These are phyloP conservation scores for Rhagium mordax DNA, from an alignment of 2,888 invertebrate genomes.

Conservation along the genomic window DNA sequence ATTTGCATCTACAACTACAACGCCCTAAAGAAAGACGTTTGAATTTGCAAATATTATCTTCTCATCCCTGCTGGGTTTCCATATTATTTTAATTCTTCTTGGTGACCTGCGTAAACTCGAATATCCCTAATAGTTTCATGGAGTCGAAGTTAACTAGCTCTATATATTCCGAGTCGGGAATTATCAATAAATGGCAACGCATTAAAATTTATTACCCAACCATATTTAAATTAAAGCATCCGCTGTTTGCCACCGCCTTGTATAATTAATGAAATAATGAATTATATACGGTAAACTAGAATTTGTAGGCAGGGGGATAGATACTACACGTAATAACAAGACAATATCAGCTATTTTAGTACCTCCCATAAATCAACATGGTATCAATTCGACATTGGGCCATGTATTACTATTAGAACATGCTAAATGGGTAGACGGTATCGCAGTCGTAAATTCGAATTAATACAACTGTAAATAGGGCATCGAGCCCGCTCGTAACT, in stretches of 20 bases:
- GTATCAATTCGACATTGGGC: conserved; percentile 59
- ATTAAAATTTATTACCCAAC: too few species aligned
- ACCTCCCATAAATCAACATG: conserved; percentile 57
- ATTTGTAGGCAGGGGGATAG: conserved; percentile 17
- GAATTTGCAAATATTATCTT: too few species aligned
- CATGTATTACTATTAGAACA: conserved; percentile 60
- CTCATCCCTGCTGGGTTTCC: too few species aligned
- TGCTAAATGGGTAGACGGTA: conserved; percentile 58
- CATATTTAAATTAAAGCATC: too few species aligned
- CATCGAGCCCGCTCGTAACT: conserved; percentile 54
- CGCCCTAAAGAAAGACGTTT: too few species aligned
- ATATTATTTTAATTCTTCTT: too few species aligned
- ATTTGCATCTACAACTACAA: too few species aligned
- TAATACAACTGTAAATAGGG: conserved; percentile 62
- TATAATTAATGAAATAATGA: neutral
- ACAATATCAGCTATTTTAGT: conserved; percentile 34
- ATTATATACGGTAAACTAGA: neutral
- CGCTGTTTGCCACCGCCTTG: neutral
- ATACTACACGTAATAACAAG: conserved; percentile 15
- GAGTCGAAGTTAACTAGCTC: too few species aligned
- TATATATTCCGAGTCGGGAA: too few species aligned
- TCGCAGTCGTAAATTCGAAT: conserved; percentile 63
- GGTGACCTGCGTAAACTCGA: too few species aligned
- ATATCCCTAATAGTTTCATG: too few species aligned
- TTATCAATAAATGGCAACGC: too few species aligned